Evolutionary conservation across 2,888 invertebrate genomes (phyloP), one percentile per base, ranked within the genome.

Genomic region (Dioctria linearis): DNA sequence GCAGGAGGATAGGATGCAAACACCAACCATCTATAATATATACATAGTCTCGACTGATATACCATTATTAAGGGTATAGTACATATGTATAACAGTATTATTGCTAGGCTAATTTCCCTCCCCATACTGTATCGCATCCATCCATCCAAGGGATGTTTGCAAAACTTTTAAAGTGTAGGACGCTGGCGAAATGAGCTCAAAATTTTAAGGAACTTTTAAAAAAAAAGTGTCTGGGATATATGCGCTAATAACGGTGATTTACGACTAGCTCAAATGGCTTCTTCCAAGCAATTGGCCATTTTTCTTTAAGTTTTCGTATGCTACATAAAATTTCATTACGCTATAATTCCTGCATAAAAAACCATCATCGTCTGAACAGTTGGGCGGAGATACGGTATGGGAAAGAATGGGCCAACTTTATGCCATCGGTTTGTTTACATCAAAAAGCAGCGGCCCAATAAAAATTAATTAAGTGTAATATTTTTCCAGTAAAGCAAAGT

Each of bases 391-490:
- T 25, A 25, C 25, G 25, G 25, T 25, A 25, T 25, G 25, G 25
- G 25, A 25, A 25, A 25, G 57, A 57, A 42, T n/a, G 37, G 43
- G 4, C 37, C 63, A 13, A 46, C 78, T 37, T 25, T 57, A 4
- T 57, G 43, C 73, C 54, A 37, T 37, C 39, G 66, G 75, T 79
- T 82, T 80, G 79, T 82, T 82, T 80, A 67, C 80, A 82, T 82
- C 79, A 80, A 82, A 79, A 82, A 78, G 65, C 61, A 76, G 69
- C 49, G 67, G 65, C 49, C 80, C 82, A 79, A 82, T 82, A 82
- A 82, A 82, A 82, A 82, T 82, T 82, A 82, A 82, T 82, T 82
- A 82, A 82, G 82, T 82, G 82, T 82, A 82, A 82, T 82, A 80
- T 82, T 82, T 82, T 79, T 63, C 82, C 76, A 82, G 80, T 80